Evolutionary conservation across 2,888 invertebrate species (phyloP).

Genomic region (Caradrina clavipalpis): DNA sequence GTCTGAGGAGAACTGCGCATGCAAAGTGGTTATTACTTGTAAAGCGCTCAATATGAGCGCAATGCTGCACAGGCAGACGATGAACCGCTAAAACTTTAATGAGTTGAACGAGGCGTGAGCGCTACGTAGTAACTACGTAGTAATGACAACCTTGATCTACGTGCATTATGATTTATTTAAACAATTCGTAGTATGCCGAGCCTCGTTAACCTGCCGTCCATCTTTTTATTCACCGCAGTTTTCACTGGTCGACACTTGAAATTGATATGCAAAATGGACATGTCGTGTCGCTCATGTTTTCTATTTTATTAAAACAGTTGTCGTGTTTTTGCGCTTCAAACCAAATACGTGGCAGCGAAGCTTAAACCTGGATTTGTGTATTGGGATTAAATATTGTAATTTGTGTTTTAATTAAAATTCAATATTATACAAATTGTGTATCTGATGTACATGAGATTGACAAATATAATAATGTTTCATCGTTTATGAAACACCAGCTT

Average conservation of each 20-base stretch:
- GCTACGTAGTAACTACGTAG: conserved; percentile 49
- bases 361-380: conserved; percentile 27
- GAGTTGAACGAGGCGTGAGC: conserved; percentile 66
- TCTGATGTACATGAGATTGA: conserved; percentile 1
- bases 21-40: conserved; percentile 72
- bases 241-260: conserved; percentile 10
- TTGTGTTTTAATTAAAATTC: conserved; percentile 35
- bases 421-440: conserved; percentile 11
- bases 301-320: conserved; percentile 34
- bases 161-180: conserved; percentile 43
- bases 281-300: conserved; percentile 36
- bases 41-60: conserved; percentile 73
- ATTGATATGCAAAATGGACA: conserved; percentile 44
- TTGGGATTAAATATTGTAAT: conserved; percentile 39
- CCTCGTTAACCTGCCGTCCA: conserved; percentile 17
- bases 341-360: conserved; percentile 23
- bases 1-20: conserved; percentile 68
- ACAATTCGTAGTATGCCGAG: conserved; percentile 21
- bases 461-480: conserved; percentile 9
- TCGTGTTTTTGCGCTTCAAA: conserved; percentile 22
- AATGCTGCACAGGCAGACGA: conserved; percentile 72
- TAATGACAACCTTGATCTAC: conserved; percentile 62
- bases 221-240: conserved; percentile 17
- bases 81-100: conserved; percentile 83
- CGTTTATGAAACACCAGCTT: neutral